These are phyloP conservation scores for Chromis chromis DNA, from an alignment of 2,797 vertebrate genomes.

Conservation along the genomic window DNA sequence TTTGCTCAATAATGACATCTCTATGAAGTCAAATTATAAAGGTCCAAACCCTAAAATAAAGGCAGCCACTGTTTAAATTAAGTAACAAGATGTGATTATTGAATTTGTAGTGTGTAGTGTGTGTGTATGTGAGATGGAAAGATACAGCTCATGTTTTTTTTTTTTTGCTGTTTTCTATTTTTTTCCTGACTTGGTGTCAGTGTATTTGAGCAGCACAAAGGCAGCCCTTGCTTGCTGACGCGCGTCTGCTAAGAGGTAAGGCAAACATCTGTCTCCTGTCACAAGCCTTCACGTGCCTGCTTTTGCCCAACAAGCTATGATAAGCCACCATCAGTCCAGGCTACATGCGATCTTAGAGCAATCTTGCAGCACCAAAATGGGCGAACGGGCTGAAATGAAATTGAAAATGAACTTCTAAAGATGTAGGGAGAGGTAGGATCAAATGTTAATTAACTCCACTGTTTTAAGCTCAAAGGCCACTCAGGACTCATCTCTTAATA, in stretches of 20 bases:
- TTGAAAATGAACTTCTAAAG: constrained; percentile 69
- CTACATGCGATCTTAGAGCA: constrained; percentile 42
- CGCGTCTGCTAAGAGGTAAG: constrained; percentile 77
- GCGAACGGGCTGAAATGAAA: constrained; percentile 64
- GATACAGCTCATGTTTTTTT: constrained; percentile 11
- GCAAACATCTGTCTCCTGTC: constrained; percentile 83
- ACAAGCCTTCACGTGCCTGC: constrained; percentile 71
- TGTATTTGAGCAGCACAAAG: constrained; percentile 75
- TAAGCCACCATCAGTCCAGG: constrained; percentile 67
- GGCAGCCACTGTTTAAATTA: constrained; percentile 23
- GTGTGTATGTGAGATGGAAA: neutral
- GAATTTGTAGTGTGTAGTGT: neutral
- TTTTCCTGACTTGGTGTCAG: constrained; percentile 63
- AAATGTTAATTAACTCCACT: constrained; percentile 83
- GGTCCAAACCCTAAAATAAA: constrained; percentile 16
- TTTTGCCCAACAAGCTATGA: constrained; percentile 65
- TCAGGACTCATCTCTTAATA: constrained; percentile 76
- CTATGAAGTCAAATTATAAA: constrained; percentile 32
- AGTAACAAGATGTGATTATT: constrained; percentile 14
- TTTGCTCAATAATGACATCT: constrained; percentile 14
- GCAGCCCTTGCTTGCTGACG: constrained; percentile 73
- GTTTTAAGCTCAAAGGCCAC: constrained; percentile 82
- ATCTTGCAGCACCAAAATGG: constrained; percentile 43
- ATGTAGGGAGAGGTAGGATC: constrained; percentile 75
- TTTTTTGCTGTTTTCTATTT: constrained; percentile 33